Percentiles rank a stretch among this genome's conserved stretches.
These are phyloP conservation scores for Uloborus diversus DNA, from an alignment of 1,140 invertebrate species.

Conservation along the genomic window DNA sequence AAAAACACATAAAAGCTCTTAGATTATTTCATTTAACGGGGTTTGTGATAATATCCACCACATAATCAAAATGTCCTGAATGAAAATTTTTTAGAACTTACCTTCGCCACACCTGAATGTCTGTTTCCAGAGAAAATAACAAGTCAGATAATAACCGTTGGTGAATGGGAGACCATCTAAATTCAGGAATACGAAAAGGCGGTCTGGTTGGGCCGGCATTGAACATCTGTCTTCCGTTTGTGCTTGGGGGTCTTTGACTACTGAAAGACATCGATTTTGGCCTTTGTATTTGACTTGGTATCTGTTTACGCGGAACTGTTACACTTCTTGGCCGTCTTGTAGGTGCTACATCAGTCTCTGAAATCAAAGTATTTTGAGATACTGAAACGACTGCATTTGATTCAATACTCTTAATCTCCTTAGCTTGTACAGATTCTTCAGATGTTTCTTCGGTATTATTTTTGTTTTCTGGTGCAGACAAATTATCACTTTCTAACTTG, in stretches of 20 bases:
- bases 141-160: constrained; percentile 96
- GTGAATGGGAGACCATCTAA: constrained; percentile 99
- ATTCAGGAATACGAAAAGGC: constrained; percentile 98
- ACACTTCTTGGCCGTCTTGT: constrained; percentile 42
- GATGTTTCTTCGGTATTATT: not conserved
- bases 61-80: no score
- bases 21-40: no score
- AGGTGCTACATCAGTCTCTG: constrained; percentile 34
- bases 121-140: constrained; percentile 95
- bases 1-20: no score
- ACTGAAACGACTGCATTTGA: not conserved
- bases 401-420: not conserved
- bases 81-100: no score
- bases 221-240: constrained; percentile 52
- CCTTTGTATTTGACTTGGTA: constrained; percentile 12
- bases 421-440: not conserved
- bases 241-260: constrained; percentile 1
- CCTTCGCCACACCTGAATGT: constrained; percentile 92
- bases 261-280: constrained; percentile 49
- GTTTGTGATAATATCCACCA: no score
- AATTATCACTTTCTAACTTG: constrained; percentile 4
- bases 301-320: constrained; percentile 34
- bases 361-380: not conserved
- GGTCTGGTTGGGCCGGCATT: constrained; percentile 68
- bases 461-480: not conserved